Evolutionary conservation across 2,113 vertebrate species (phyloP).

Genomic region (Bubo blakistoni): DNA sequence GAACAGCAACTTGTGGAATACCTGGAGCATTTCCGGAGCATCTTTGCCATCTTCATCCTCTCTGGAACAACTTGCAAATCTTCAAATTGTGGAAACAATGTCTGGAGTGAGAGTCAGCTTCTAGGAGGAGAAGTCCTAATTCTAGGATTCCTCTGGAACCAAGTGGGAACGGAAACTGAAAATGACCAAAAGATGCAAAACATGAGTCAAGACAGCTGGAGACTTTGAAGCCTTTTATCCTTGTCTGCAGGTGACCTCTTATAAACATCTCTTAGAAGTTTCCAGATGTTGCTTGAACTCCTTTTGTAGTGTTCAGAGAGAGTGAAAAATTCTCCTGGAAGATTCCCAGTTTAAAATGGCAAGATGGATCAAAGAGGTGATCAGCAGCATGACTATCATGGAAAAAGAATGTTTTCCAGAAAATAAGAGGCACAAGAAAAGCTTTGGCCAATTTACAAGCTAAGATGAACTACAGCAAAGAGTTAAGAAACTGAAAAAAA

Average conservation of each 20-base stretch:
- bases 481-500: slow-evolving; percentile 20
- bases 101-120: background rate
- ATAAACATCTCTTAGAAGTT: no score
- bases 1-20: background rate
- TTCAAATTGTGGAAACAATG: background rate
- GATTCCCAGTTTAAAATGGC: slow-evolving; percentile 19
- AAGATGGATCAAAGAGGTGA: slow-evolving; percentile 24
- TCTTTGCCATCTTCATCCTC: background rate
- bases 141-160: slow-evolving; percentile 8
- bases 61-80: background rate
- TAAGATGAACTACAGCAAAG: background rate
- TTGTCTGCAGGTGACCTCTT: no score
- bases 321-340: slow-evolving; percentile 12
- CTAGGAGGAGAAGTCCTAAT: background rate
- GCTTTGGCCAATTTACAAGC: background rate
- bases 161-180: background rate
- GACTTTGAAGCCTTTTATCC: background rate
- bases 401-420: slow-evolving; percentile 33
- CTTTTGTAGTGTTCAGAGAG: background rate
- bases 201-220: slow-evolving; percentile 10
- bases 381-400: background rate
- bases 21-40: background rate
- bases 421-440: background rate
- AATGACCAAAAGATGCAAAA: slow-evolving; percentile 20
- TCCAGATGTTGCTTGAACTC: no score